A percentile compares a stretch with the other conserved stretches of the same genome.
phyloP scores from a whole-genome alignment of 2,113 vertebrate genomes.

The Isichthys henryi region DNA sequence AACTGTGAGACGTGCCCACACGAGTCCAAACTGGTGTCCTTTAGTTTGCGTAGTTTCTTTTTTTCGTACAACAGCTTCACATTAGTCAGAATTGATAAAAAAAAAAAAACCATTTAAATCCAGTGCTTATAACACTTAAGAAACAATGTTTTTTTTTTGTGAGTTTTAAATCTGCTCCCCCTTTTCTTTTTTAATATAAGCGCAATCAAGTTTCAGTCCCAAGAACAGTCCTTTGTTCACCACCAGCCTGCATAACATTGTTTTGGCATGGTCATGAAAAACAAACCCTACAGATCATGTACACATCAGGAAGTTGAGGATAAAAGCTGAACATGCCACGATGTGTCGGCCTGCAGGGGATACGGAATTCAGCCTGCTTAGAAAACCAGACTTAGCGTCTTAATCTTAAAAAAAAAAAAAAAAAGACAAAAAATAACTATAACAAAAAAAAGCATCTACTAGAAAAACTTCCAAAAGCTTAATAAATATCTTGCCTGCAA shows the following conservation, averaged over 20 bases:
- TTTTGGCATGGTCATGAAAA: conserved; percentile 87
- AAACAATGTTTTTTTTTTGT: conserved; percentile 90
- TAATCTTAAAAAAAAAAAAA: conserved; percentile 49
- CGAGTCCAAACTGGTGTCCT: conserved; percentile 86
- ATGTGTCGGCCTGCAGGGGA: conserved; percentile 74
- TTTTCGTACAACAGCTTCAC: conserved; percentile 93
- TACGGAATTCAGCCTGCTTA: conserved; percentile 44
- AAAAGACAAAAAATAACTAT: conserved; percentile 32
- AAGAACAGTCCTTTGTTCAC: conserved; percentile 86
- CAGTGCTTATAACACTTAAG: conserved; percentile 99
- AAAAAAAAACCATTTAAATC: conserved; percentile 99
- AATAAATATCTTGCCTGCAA: conserved; percentile 17
- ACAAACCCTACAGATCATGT: conserved; percentile 69
- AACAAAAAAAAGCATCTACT: conserved; percentile 45
- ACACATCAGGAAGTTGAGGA: conserved; percentile 62
- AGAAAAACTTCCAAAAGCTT: conserved; percentile 59
- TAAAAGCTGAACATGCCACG: conserved; percentile 66
- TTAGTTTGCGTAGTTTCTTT: conserved; percentile 75
- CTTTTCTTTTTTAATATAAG: conserved; percentile 41
- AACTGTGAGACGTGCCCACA: conserved; percentile 86
- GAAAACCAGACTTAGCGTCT: conserved; percentile 32
- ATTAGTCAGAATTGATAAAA: conserved; percentile 98
- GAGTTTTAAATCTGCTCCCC: conserved; percentile 49
- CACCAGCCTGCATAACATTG: conserved; percentile 78
- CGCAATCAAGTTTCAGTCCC: conserved; percentile 97